Conservation (phyloP, 2,113 vertebrate species). For the Pachyramphus minor region DNA sequence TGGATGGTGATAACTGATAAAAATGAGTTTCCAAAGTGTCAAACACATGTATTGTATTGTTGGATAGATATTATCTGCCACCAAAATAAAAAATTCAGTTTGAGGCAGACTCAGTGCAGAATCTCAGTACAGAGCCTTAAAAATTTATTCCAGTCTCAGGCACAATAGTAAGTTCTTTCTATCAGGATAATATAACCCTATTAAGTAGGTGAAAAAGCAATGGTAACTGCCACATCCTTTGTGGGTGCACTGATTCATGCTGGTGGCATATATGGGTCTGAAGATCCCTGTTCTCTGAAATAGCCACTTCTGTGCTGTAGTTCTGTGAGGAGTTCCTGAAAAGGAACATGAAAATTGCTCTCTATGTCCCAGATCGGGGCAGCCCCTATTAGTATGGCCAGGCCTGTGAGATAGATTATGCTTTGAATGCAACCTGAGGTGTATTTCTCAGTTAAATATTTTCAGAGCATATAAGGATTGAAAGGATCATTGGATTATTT, state of each 20-base stretch:
- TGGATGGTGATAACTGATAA: slow-evolving; percentile 7
- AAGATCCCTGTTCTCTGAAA: background rate
- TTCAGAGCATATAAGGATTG: background rate
- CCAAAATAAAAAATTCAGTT: background rate
- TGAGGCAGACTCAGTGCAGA: background rate
- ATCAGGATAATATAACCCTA: background rate
- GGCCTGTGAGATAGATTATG: background rate
- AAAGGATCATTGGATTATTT: background rate
- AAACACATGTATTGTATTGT: background rate
- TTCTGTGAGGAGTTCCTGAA: background rate
- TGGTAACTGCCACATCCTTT: background rate
- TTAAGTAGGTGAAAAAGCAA: background rate
- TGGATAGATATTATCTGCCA: background rate
- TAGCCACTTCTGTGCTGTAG: background rate
- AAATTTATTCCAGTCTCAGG: background rate
- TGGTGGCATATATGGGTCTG: background rate
- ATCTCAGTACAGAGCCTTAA: background rate
- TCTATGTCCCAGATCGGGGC: background rate
- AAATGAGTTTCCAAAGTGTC: background rate
- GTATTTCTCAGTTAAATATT: background rate
- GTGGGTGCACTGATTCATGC: background rate
- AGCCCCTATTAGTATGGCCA: background rate
- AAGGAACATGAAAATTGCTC: background rate
- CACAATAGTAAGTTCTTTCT: background rate
- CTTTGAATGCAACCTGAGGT: background rate